These are phyloP conservation scores for Entelurus aequoreus DNA, from an alignment of 2,113 vertebrate species.

Conservation along the genomic window DNA sequence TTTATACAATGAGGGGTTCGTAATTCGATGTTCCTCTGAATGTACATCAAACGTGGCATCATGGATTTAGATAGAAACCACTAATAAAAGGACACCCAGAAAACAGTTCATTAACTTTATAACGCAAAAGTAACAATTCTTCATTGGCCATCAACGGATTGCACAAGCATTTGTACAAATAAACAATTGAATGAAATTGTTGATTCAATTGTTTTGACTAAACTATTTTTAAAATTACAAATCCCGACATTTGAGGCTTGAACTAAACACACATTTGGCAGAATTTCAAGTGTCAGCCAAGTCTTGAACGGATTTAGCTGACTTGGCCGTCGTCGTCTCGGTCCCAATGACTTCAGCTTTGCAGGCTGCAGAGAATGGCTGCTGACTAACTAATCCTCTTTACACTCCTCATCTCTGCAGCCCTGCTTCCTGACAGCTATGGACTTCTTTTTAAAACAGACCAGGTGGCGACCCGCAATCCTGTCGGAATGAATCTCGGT, in stretches of 20 bases:
- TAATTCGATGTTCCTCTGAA: no score
- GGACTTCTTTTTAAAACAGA: conserved; percentile 43
- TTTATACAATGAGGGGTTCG: no score
- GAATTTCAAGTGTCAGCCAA: not conserved
- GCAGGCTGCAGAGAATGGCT: conserved; percentile 44
- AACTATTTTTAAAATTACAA: no score
- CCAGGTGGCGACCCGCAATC: conserved; percentile 42
- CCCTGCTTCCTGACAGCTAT: conserved; percentile 31
- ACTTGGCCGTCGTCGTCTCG: conserved; percentile 12
- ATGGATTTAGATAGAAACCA: no score
- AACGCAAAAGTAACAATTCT: no score
- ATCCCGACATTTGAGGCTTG: not conserved
- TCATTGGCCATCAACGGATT: no score
- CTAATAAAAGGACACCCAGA: no score
- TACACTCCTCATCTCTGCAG: conserved; percentile 48
- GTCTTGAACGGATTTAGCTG: conserved; percentile 3
- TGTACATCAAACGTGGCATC: no score
- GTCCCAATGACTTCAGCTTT: conserved; percentile 20
- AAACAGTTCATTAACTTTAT: no score
- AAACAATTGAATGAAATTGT: not conserved
- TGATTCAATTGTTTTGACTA: no score
- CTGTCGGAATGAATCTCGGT: conserved; percentile 5
- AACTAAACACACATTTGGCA: not conserved
- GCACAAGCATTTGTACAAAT: not conserved
- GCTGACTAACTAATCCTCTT: conserved; percentile 73